Evolutionary conservation across 2,113 vertebrate genomes (phyloP), one percentile per base, ranked within the genome.

Genomic region (Gobius niger): DNA sequence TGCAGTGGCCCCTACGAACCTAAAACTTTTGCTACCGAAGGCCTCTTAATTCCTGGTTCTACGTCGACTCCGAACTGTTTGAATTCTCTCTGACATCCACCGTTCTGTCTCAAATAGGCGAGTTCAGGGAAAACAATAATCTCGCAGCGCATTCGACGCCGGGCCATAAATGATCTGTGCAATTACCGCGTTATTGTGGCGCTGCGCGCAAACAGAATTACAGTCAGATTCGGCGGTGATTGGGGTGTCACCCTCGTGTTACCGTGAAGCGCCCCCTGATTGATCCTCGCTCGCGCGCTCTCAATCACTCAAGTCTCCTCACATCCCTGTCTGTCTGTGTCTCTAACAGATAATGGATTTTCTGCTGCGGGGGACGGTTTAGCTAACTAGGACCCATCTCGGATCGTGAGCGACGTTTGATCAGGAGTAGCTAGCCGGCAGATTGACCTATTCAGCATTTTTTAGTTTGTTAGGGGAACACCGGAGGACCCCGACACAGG

Each of bases 181-280:
- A 84, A 83, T 85, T 82, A 85, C 62, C 46, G 53, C 76, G 75
- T 47, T 78, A 73, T 84, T 85, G 82, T 72, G 75, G 54, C 19
- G 24, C 64, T 65, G 71, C 57, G 69, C 78, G 82, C 84, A 85
- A 85, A 89, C 79, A 75, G 82, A 88, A 87, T 87, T 88, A 84
- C 83, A 82, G 70, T 76, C 70, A 82, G 81, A 84, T 82, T 81
- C 70, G 78, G 67, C 71, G 63, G 70, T 85, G 82, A 88, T 87
- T 86, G 81, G 79, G 80, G 84, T 86, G 84, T 89, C 82, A 77
- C 65, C 68, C 78, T 70, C 67, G 44, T 40, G 78, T 84, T 80
- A 87, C 80, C 68, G 77, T 73, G 63, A 76, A 50, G 44, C 24
- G 24, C 79, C 52, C 78, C 86, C 79, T 85, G 80, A 85, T 86